Evolutionary conservation across 1,140 invertebrate genomes (phyloP).

Genomic region (Brachionus plicatilis): DNA sequence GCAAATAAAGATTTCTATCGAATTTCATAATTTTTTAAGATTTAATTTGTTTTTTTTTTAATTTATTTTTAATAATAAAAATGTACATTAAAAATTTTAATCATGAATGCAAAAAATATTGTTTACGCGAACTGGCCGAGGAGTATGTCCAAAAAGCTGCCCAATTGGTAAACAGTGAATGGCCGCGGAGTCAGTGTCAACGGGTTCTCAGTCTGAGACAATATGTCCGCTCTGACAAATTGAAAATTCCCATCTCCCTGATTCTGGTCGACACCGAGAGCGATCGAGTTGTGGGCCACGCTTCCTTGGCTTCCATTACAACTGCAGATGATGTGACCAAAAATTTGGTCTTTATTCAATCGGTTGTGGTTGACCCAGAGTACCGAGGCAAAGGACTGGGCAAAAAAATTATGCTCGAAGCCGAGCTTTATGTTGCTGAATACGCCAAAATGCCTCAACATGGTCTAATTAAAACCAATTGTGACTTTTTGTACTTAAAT

Average conservation of each 20-base stretch:
- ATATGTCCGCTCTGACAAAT: neutral
- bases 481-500: slow-evolving; percentile 28
- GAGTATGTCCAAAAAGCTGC: slow-evolving; percentile 25
- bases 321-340: neutral
- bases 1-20: slow-evolving; percentile 27
- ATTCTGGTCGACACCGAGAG: neutral
- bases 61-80: neutral
- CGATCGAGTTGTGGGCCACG: slow-evolving; percentile 27
- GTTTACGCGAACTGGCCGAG: neutral
- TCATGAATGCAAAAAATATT: neutral
- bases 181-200: slow-evolving; percentile 25
- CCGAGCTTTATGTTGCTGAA: slow-evolving; percentile 2
- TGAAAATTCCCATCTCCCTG: neutral
- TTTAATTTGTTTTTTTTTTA: slow-evolving; percentile 28
- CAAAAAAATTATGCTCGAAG: neutral
- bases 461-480: neutral
- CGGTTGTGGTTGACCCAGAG: slow-evolving; percentile 5
- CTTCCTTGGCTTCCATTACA: neutral
- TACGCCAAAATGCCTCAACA: neutral
- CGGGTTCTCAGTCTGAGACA: neutral
- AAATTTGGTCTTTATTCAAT: slow-evolving; percentile 25
- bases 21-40: slow-evolving; percentile 24
- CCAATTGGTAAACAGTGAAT: neutral
- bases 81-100: slow-evolving; percentile 1
- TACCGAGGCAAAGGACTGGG: neutral